phyloP scores from a whole-genome alignment of 2,888 invertebrate genomes.

The Volucella zonaria region DNA sequence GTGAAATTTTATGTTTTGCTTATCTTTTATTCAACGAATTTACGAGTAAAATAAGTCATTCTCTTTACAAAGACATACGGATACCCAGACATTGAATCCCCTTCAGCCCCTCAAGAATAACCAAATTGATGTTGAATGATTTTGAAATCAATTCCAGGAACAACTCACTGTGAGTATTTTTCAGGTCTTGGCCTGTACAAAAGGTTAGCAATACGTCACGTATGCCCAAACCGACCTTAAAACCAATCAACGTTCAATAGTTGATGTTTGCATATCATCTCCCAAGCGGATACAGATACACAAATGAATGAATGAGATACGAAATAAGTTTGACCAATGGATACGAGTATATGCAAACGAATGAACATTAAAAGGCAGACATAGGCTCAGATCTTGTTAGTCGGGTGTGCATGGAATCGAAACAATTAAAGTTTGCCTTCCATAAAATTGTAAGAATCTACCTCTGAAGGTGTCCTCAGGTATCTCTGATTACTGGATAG shows the following conservation, averaged over 20 bases:
- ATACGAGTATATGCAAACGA: slow-evolving; percentile 36
- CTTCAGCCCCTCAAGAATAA: background rate
- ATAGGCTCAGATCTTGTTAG: background rate
- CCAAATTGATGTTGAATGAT: slow-evolving; percentile 28
- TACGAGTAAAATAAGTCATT: slow-evolving; percentile 27
- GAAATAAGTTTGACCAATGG: slow-evolving; percentile 26
- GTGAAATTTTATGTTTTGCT: slow-evolving; percentile 55
- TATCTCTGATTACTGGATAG: background rate
- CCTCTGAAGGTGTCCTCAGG: slow-evolving; percentile 5
- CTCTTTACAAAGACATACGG: slow-evolving; percentile 6
- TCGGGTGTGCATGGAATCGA: slow-evolving; percentile 8
- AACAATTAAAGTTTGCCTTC: slow-evolving; percentile 57
- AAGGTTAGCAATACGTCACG: slow-evolving; percentile 63
- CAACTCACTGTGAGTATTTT: background rate
- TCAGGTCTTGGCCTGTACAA: slow-evolving; percentile 11
- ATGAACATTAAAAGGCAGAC: slow-evolving; percentile 19
- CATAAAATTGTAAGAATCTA: background rate
- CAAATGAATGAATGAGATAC: slow-evolving; percentile 8
- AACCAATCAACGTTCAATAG: slow-evolving; percentile 62
- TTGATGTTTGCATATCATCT: slow-evolving; percentile 44
- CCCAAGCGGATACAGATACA: slow-evolving; percentile 30
- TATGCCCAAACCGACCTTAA: slow-evolving; percentile 61
- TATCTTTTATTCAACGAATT: slow-evolving; percentile 55
- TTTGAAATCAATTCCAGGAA: slow-evolving; percentile 36
- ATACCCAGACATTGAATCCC: slow-evolving; percentile 12